phyloP scores from a whole-genome alignment of 1,140 invertebrate genomes.

The Atta cephalotes region DNA sequence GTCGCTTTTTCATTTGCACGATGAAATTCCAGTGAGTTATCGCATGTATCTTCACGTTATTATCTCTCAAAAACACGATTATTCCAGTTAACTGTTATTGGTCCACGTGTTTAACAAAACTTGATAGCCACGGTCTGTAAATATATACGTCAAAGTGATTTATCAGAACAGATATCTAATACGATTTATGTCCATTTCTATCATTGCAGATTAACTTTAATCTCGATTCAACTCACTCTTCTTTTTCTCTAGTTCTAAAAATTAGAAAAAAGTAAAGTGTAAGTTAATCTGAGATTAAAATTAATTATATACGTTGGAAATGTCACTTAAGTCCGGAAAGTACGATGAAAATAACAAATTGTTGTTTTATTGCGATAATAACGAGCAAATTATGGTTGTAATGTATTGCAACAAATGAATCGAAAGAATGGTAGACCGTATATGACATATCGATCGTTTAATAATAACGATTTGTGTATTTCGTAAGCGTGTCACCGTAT shows the following conservation, averaged over 20 bases:
- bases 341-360: not conserved
- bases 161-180: not conserved
- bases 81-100: constrained; percentile 4
- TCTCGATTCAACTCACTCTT: too few relatives aligned
- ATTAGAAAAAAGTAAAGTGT: too few relatives aligned
- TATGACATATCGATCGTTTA: not conserved
- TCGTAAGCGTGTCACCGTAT: not conserved
- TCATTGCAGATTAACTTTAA: too few relatives aligned
- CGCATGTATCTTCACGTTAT: not conserved
- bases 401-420: not conserved
- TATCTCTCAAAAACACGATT: not conserved
- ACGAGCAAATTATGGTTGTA: not conserved
- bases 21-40: not conserved
- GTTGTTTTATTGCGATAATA: not conserved
- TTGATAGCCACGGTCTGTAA: not conserved
- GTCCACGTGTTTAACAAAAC: not conserved
- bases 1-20: not conserved
- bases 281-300: too few relatives aligned
- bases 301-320: too few relatives aligned
- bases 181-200: not conserved
- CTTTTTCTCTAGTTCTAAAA: too few relatives aligned
- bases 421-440: not conserved
- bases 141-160: not conserved
- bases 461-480: not conserved
- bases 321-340: too few relatives aligned